phyloP scores from a whole-genome alignment of 2,888 invertebrate genomes.

The Helobdella robusta region DNA sequence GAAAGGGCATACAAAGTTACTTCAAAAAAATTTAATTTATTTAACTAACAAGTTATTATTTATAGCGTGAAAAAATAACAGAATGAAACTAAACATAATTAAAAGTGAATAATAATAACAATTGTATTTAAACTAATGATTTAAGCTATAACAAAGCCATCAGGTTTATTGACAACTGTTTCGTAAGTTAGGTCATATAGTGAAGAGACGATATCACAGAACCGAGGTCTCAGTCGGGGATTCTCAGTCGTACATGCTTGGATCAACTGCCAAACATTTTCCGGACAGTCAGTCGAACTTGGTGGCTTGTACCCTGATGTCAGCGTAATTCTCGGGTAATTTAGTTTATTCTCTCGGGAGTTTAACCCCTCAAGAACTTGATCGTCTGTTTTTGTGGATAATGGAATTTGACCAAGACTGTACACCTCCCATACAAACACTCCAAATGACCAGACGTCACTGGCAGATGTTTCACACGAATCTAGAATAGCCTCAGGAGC shows the following conservation, averaged over 20 bases:
- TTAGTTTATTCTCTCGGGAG: constrained; percentile 23
- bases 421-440: constrained; percentile 83
- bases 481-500: constrained; percentile 77
- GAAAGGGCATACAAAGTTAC: too few relatives aligned
- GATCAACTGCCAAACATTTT: constrained; percentile 21
- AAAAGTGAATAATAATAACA: background rate
- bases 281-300: constrained; percentile 22
- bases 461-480: constrained; percentile 81
- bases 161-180: constrained; percentile 4
- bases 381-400: constrained; percentile 66
- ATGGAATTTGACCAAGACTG: constrained; percentile 67
- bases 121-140: constrained; percentile 1
- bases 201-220: constrained; percentile 33
- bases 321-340: background rate
- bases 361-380: constrained; percentile 53
- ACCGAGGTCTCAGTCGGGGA: constrained; percentile 49
- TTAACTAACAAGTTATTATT: background rate
- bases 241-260: constrained; percentile 38
- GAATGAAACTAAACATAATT: background rate
- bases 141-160: background rate
- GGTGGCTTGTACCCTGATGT: background rate
- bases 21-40: too few relatives aligned
- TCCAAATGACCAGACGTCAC: constrained; percentile 83
- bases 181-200: constrained; percentile 23
- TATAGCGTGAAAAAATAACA: background rate